A percentile compares a stretch with the other conserved stretches of the same genome.
These are phyloP conservation scores for Drosophila prosaltans DNA, from an alignment of 1,140 invertebrate genomes.

Conservation along the genomic window DNA sequence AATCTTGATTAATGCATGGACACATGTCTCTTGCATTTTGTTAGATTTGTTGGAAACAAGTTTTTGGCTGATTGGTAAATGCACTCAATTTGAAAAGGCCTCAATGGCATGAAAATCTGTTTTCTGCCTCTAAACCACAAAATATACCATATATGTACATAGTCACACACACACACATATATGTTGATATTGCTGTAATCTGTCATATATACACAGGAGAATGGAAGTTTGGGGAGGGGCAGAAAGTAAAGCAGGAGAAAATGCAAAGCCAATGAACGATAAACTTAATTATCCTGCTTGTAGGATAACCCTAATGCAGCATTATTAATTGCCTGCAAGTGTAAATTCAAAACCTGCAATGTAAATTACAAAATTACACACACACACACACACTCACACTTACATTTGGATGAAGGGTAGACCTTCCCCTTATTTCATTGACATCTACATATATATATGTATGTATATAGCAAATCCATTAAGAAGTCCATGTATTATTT, in stretches of 20 bases:
- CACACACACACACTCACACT: background rate
- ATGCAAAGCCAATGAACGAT: constrained; percentile 78
- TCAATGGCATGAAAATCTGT: background rate
- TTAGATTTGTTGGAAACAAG: constrained; percentile 20
- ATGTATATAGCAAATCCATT: constrained; percentile 6
- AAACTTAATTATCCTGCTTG: constrained; percentile 81
- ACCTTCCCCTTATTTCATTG: background rate
- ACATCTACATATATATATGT: background rate
- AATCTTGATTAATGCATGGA: constrained; percentile 57
- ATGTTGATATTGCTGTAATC: constrained; percentile 22
- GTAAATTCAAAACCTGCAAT: constrained; percentile 79
- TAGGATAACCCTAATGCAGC: constrained; percentile 79
- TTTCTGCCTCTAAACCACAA: background rate
- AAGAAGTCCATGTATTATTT: constrained; percentile 17
- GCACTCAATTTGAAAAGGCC: constrained; percentile 34
- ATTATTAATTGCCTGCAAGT: constrained; percentile 82
- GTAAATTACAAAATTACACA: constrained; percentile 77
- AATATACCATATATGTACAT: too few relatives aligned
- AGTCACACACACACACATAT: too few relatives aligned
- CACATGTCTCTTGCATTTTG: constrained; percentile 34
- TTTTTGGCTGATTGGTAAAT: constrained; percentile 50
- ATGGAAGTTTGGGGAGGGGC: background rate
- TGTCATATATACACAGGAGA: constrained; percentile 25
- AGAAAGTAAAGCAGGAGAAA: constrained; percentile 7
- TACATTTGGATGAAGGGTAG: constrained; percentile 27